These are phyloP conservation scores for Solenopsis fugax DNA, from an alignment of 1,140 invertebrate species.

Conservation along the genomic window DNA sequence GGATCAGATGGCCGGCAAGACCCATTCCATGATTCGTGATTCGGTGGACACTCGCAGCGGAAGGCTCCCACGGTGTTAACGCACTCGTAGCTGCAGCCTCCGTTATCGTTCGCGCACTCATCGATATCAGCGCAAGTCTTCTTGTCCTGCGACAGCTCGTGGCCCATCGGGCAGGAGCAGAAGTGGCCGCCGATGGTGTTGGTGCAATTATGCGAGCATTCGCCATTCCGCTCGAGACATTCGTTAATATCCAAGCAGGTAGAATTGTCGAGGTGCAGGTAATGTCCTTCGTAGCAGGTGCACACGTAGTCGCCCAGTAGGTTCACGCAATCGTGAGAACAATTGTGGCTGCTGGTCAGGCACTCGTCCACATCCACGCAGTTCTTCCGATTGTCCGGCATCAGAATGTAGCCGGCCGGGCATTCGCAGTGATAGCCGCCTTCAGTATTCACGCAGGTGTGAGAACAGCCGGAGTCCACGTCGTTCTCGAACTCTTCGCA, in stretches of 20 bases:
- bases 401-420: conserved; percentile 91
- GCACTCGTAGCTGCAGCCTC: conserved; percentile 88
- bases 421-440: conserved; percentile 94
- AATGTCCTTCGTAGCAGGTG: conserved; percentile 92
- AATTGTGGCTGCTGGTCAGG: conserved; percentile 89
- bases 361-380: conserved; percentile 93
- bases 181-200: conserved; percentile 89
- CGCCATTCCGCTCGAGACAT: conserved; percentile 88
- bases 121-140: conserved; percentile 89
- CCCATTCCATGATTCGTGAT: conserved; percentile 65
- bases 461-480: conserved; percentile 81
- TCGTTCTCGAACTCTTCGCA: conserved; percentile 88
- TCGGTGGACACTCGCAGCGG: conserved; percentile 85
- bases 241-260: conserved; percentile 94
- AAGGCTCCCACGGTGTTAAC: conserved; percentile 88
- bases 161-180: conserved; percentile 90
- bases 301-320: conserved; percentile 90
- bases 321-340: conserved; percentile 90
- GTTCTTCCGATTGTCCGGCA: conserved; percentile 88
- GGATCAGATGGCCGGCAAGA: conserved; percentile 77
- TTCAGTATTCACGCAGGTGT: conserved; percentile 91
- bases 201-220: conserved; percentile 86
- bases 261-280: conserved; percentile 90
- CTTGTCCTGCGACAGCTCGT: conserved; percentile 88
- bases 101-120: conserved; percentile 88